A percentile compares a stretch with the other conserved stretches of the same genome.
phyloP scores from a whole-genome alignment of 2,113 vertebrate species.

The Noturus placidus region DNA sequence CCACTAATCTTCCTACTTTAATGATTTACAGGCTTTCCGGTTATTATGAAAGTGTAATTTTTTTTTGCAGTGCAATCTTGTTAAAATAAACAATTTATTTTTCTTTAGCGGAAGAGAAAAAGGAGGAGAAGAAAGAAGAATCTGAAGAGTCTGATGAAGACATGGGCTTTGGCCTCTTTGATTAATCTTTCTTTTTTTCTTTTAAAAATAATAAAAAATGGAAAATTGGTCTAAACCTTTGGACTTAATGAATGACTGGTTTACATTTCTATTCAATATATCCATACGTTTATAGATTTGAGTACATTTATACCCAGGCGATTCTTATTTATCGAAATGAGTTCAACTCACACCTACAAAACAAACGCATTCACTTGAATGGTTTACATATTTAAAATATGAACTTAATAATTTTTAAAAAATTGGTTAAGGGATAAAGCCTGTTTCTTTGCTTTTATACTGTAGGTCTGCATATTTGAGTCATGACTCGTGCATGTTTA shows the following conservation, averaged over 20 bases:
- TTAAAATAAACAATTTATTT: not conserved
- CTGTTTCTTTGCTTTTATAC: not conserved
- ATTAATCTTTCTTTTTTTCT: slow-evolving; percentile 69
- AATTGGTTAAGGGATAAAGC: not conserved
- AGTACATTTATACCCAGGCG: not conserved
- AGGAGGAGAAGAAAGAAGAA: slow-evolving; percentile 83
- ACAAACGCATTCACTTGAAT: not conserved
- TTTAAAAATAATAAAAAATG: slow-evolving; percentile 73
- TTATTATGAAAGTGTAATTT: not conserved
- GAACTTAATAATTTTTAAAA: too few species aligned
- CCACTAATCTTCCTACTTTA: not conserved
- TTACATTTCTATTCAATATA: not conserved
- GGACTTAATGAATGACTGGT: not conserved
- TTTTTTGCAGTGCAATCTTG: not conserved
- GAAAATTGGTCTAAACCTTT: not conserved
- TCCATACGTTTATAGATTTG: not conserved
- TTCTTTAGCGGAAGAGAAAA: slow-evolving; percentile 79
- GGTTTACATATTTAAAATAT: too few species aligned
- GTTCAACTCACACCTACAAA: not conserved
- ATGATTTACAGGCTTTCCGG: not conserved
- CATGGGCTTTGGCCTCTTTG: slow-evolving; percentile 83
- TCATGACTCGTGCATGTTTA: too few species aligned
- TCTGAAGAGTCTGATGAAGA: slow-evolving; percentile 81
- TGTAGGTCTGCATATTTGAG: not conserved
- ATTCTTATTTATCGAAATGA: not conserved